Conservation (phyloP, 1,140 invertebrate species). For the Drosophila erecta region DNA sequence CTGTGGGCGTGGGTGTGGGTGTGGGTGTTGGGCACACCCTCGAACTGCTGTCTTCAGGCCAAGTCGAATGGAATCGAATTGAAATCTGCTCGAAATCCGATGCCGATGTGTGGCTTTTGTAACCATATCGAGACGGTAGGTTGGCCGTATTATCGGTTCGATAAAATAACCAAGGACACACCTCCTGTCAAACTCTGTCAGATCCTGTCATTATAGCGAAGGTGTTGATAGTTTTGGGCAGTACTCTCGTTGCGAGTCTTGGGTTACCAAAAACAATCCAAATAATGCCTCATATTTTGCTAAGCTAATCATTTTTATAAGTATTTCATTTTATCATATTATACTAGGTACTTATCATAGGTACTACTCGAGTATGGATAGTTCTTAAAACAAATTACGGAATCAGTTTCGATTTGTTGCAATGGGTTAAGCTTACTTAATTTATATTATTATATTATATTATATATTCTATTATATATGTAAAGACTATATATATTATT, state of each 20-base stretch:
- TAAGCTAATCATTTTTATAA: no score
- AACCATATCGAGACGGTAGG: slow-evolving; percentile 2
- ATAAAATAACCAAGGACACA: slow-evolving; percentile 22
- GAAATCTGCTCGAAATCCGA: slow-evolving; percentile 83
- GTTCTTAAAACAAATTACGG: no score
- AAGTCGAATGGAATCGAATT: slow-evolving; percentile 76
- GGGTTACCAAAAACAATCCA: background rate
- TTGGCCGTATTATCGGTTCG: slow-evolving; percentile 38
- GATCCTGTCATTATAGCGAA: background rate
- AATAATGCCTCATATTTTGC: no score
- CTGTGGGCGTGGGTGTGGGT: no score
- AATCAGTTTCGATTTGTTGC: no score
- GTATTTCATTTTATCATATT: no score
- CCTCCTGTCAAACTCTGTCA: slow-evolving; percentile 6
- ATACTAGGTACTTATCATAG: no score
- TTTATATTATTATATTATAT: no score
- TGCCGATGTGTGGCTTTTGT: slow-evolving; percentile 49
- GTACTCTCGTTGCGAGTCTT: background rate
- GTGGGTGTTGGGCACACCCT: background rate
- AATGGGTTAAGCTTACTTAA: no score
- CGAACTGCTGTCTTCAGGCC: slow-evolving; percentile 40
- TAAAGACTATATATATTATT: no score
- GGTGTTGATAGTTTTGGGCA: slow-evolving; percentile 8
- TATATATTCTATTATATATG: no score
- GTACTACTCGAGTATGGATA: no score